phyloP scores from a whole-genome alignment of 1,140 invertebrate genomes.

The Trachelipus rathkii region DNA sequence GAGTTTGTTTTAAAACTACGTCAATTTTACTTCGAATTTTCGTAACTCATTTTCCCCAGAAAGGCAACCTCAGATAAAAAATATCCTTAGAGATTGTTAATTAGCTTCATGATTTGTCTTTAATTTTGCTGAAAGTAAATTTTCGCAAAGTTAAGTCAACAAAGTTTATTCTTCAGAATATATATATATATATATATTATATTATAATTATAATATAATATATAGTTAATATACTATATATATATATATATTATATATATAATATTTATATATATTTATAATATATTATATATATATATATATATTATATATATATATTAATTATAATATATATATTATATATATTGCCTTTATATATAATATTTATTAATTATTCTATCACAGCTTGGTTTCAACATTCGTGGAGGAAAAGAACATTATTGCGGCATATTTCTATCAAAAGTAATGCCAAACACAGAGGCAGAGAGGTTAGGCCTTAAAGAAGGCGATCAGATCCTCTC shows the following conservation, averaged over 20 bases:
- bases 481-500: conserved; percentile 52
- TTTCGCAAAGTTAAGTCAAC: no score
- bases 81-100: no score
- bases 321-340: background rate
- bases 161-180: background rate
- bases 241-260: background rate
- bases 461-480: conserved; percentile 49
- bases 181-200: background rate
- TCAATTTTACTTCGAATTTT: no score
- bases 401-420: conserved; percentile 51
- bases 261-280: background rate
- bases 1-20: no score
- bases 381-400: conserved; percentile 52
- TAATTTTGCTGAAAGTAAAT: no score
- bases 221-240: conserved; percentile 7
- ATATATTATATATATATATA: conserved; percentile 11
- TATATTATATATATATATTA: background rate
- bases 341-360: background rate
- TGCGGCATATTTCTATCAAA: conserved; percentile 52
- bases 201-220: background rate
- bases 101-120: no score
- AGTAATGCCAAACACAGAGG: conserved; percentile 51
- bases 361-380: background rate
- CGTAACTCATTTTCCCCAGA: no score
- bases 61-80: no score